Evolutionary conservation across 2,113 vertebrate genomes (phyloP).

Genomic region (Thalassoma bifasciatum): DNA sequence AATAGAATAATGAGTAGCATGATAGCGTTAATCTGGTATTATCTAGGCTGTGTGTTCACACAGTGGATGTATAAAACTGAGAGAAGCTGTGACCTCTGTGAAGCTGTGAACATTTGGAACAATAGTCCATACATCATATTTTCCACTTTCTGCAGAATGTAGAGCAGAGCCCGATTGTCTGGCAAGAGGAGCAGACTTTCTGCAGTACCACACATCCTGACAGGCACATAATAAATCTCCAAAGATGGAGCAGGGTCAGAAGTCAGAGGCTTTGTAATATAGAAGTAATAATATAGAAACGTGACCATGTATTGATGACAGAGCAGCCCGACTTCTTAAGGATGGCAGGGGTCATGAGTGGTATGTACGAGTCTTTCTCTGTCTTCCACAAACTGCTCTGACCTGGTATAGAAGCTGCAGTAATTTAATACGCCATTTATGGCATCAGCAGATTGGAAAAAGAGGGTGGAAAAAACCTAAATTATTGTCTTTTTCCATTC

Average conservation of each 20-base stretch:
- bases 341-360: slow-evolving; percentile 22
- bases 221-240: slow-evolving; percentile 53
- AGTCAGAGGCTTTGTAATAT: slow-evolving; percentile 15
- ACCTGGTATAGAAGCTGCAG: slow-evolving; percentile 64
- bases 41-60: slow-evolving; percentile 6
- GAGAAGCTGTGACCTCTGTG: slow-evolving; percentile 34
- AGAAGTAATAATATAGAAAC: slow-evolving; percentile 27
- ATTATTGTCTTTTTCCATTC: slow-evolving; percentile 75
- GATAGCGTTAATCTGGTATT: neutral
- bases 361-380: slow-evolving; percentile 27
- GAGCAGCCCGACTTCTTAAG: slow-evolving; percentile 18
- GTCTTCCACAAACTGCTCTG: slow-evolving; percentile 45
- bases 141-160: slow-evolving; percentile 65
- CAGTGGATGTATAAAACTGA: slow-evolving; percentile 2
- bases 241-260: slow-evolving; percentile 47
- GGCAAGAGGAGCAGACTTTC: slow-evolving; percentile 59
- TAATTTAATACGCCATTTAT: slow-evolving; percentile 64
- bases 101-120: slow-evolving; percentile 49
- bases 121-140: slow-evolving; percentile 73
- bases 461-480: slow-evolving; percentile 63
- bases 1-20: slow-evolving; percentile 32
- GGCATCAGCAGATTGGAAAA: slow-evolving; percentile 68
- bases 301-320: slow-evolving; percentile 34
- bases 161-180: slow-evolving; percentile 44
- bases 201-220: slow-evolving; percentile 50